A percentile compares a stretch with the other conserved stretches of the same genome.
Conservation (phyloP, 2,888 invertebrate species). For the Bruchidius siliquastri region DNA sequence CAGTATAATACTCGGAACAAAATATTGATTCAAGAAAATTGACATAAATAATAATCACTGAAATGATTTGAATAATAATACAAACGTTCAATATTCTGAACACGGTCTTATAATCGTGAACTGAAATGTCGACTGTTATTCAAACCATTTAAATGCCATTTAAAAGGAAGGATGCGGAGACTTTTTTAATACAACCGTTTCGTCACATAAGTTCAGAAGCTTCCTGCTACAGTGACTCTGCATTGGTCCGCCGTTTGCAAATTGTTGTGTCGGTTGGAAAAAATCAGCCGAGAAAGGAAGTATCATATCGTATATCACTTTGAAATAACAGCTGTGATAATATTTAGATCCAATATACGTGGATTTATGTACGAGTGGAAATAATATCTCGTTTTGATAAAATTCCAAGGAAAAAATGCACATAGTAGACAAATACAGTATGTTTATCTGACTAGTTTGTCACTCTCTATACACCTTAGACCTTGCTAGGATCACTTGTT, state of each 20-base stretch:
- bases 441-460: constrained; percentile 1
- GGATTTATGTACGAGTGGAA: constrained; percentile 12
- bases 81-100: too few species aligned
- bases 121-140: background rate
- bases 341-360: constrained; percentile 28
- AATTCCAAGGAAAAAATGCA: constrained; percentile 15
- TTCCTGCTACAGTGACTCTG: background rate
- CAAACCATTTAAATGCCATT: background rate
- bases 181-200: background rate
- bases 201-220: background rate
- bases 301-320: constrained; percentile 39
- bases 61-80: too few species aligned
- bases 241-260: background rate
- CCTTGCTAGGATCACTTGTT: background rate
- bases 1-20: too few species aligned
- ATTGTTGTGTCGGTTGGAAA: background rate
- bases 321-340: constrained; percentile 38
- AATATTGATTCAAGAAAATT: too few species aligned
- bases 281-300: constrained; percentile 32
- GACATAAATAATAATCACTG: too few species aligned
- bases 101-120: background rate
- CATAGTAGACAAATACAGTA: background rate
- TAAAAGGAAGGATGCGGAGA: background rate
- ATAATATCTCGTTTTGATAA: constrained; percentile 20
- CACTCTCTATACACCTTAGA: constrained; percentile 2